Evolutionary conservation across 53 echinoderm and acorn worm species (phyloP).

Genomic region (Actinopyga echinites): DNA sequence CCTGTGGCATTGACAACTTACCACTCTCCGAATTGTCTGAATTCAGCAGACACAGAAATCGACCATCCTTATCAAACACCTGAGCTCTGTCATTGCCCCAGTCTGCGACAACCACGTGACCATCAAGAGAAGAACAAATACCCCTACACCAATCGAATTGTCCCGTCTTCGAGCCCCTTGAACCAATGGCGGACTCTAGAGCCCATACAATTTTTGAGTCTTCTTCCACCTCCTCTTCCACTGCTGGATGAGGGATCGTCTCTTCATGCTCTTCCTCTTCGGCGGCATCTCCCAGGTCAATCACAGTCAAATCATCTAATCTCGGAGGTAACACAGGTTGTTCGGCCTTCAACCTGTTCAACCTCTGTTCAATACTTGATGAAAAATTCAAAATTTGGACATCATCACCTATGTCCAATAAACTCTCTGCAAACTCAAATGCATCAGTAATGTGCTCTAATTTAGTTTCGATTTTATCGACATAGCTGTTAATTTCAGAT

Average conservation of each 20-base stretch:
- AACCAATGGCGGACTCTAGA: slow-evolving; percentile 71
- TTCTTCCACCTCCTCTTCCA: slow-evolving; percentile 49
- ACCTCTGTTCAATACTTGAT: slow-evolving; percentile 49
- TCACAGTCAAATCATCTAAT: slow-evolving; percentile 57
- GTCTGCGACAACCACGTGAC: slow-evolving; percentile 80
- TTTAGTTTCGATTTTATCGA: slow-evolving; percentile 68
- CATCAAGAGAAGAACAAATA: slow-evolving; percentile 69
- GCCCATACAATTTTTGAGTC: slow-evolving; percentile 60
- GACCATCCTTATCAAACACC: slow-evolving; percentile 71
- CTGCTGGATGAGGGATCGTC: not conserved
- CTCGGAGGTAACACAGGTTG: slow-evolving; percentile 64
- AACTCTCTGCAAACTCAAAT: slow-evolving; percentile 74
- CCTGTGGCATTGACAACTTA: slow-evolving; percentile 85
- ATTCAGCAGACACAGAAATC: slow-evolving; percentile 73
- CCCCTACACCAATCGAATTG: slow-evolving; percentile 94
- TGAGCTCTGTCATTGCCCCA: slow-evolving; percentile 94
- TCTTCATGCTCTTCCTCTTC: slow-evolving; percentile 46
- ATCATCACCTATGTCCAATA: slow-evolving; percentile 81
- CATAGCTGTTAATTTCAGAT: slow-evolving; percentile 49
- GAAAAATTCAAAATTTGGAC: slow-evolving; percentile 68
- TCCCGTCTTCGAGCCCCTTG: slow-evolving; percentile 67
- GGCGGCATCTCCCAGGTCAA: slow-evolving; percentile 64
- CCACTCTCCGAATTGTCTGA: slow-evolving; percentile 60
- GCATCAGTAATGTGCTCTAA: slow-evolving; percentile 77
- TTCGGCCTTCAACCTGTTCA: slow-evolving; percentile 49